Conservation (phyloP, 2,113 vertebrate genomes). For the Hucho hucho region DNA sequence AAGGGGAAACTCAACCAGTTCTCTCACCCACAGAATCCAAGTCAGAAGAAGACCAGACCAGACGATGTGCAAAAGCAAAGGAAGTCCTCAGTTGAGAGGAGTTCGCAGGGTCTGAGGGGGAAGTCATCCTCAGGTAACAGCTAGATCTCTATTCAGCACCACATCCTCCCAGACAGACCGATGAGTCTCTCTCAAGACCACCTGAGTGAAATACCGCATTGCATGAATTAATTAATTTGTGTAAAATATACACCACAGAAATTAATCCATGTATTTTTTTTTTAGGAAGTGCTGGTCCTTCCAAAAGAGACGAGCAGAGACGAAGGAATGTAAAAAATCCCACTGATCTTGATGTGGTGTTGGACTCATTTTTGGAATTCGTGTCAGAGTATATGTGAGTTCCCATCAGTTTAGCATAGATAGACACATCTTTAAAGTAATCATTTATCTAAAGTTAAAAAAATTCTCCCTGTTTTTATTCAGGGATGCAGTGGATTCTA, state of each 20-base stretch:
- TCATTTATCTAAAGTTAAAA: background rate
- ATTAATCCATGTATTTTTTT: background rate
- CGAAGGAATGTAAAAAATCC: slow-evolving; percentile 47
- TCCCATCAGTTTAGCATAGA: background rate
- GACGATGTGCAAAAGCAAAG: background rate
- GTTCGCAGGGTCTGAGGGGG: slow-evolving; percentile 26
- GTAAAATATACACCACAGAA: background rate
- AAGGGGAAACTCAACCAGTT: background rate
- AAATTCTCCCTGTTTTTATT: slow-evolving; percentile 26
- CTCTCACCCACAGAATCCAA: slow-evolving; percentile 33
- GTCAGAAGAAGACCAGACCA: slow-evolving; percentile 29
- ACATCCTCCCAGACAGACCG: background rate
- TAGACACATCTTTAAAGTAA: background rate
- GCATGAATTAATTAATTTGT: background rate
- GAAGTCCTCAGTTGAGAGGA: slow-evolving; percentile 9
- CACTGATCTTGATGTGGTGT: slow-evolving; percentile 74
- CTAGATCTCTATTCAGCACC: background rate
- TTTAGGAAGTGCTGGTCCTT: slow-evolving; percentile 12
- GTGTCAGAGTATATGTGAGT: slow-evolving; percentile 72
- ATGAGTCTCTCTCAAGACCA: background rate
- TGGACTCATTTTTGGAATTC: slow-evolving; percentile 70
- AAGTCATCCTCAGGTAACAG: slow-evolving; percentile 49
- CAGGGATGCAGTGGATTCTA: slow-evolving; percentile 76
- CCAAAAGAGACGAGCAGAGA: slow-evolving; percentile 51
- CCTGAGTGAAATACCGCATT: background rate